These are phyloP conservation scores for Lepidurus packardi DNA, from an alignment of 1,140 invertebrate genomes.

Conservation along the genomic window DNA sequence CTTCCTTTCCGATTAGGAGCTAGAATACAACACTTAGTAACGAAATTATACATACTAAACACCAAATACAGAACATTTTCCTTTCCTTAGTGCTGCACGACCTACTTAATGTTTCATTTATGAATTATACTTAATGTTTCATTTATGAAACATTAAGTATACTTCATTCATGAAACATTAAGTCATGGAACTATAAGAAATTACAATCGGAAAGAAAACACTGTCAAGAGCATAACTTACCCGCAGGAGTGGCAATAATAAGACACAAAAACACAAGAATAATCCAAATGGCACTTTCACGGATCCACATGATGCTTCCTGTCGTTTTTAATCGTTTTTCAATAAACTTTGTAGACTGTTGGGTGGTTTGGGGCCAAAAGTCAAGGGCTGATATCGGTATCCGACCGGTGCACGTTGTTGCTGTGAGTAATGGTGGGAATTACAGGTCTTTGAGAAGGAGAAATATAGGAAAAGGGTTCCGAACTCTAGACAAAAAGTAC, in stretches of 20 bases:
- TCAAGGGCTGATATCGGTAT: not conserved
- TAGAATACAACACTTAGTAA: not conserved
- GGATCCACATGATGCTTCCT: not conserved
- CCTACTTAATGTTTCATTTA: too few relatives aligned
- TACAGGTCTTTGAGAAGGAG: slow-evolving; percentile 16
- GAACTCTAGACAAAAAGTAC: not conserved
- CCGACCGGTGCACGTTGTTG: not conserved
- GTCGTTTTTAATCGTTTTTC: not conserved
- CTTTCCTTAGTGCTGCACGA: not conserved
- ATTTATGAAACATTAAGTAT: too few relatives aligned
- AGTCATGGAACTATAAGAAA: too few relatives aligned
- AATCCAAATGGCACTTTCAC: slow-evolving; percentile 14
- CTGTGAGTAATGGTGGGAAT: not conserved
- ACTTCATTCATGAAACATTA: too few relatives aligned
- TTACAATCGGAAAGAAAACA: not conserved
- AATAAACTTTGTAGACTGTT: not conserved
- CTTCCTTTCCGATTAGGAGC: slow-evolving; percentile 22
- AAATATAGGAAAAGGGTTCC: not conserved
- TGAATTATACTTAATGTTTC: too few relatives aligned
- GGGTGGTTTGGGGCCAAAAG: not conserved
- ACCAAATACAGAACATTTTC: not conserved
- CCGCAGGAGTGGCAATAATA: not conserved
- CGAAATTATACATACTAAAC: not conserved
- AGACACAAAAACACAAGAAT: not conserved
- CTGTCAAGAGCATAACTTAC: not conserved